phyloP scores from a whole-genome alignment of 2,888 invertebrate genomes.

The Carpatolechia fugitivella region DNA sequence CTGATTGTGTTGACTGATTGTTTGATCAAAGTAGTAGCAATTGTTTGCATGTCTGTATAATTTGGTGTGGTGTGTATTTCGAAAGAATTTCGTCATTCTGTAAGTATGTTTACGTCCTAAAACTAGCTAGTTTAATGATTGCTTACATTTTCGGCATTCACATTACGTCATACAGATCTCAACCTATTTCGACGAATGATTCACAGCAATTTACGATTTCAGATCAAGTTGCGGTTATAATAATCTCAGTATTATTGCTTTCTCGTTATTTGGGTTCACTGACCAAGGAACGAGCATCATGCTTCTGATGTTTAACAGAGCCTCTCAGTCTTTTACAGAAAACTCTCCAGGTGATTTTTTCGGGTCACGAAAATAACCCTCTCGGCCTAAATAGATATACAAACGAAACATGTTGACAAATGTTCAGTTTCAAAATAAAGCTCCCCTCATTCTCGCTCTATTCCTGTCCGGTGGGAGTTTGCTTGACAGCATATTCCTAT shows the following conservation, averaged over 20 bases:
- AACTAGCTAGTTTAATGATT: constrained; percentile 5
- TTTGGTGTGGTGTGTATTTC: neutral
- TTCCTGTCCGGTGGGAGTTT: constrained; percentile 45
- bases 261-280: constrained; percentile 39
- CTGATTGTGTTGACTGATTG: neutral
- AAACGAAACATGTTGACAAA: constrained; percentile 41
- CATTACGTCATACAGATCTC: constrained; percentile 22
- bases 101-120: constrained; percentile 3
- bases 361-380: constrained; percentile 12
- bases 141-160: constrained; percentile 10
- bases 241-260: constrained; percentile 21
- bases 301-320: neutral
- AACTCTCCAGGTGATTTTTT: constrained; percentile 12
- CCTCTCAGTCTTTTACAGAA: neutral
- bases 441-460: constrained; percentile 63
- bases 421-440: constrained; percentile 62
- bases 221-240: constrained; percentile 36
- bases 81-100: constrained; percentile 1
- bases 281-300: constrained; percentile 40
- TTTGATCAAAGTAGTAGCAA: neutral
- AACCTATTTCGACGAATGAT: constrained; percentile 41
- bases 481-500: constrained; percentile 38
- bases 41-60: neutral
- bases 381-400: constrained; percentile 32
- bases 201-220: constrained; percentile 38